Percentiles rank a stretch among this genome's conserved stretches.
phyloP scores from a whole-genome alignment of 1,140 invertebrate species.

The Saccostrea glomerata region DNA sequence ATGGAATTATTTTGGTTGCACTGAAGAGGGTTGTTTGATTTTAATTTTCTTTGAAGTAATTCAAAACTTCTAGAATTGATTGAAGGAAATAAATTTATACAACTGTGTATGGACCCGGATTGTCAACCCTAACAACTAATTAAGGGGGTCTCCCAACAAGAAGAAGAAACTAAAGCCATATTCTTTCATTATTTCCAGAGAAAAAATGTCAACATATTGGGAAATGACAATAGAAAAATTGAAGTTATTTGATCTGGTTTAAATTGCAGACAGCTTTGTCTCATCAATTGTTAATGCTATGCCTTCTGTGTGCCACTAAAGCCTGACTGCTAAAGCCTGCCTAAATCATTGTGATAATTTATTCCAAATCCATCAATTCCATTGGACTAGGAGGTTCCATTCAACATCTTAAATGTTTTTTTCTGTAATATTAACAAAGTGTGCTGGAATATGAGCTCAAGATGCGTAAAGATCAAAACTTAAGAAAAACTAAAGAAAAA shows the following conservation, averaged over 20 bases:
- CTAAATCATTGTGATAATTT: slow-evolving; percentile 34
- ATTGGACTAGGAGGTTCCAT: slow-evolving; percentile 27
- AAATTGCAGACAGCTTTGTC: slow-evolving; percentile 20
- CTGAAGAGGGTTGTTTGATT: background rate
- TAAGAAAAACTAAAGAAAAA: slow-evolving; percentile 12
- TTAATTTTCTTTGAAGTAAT: background rate
- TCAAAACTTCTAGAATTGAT: background rate
- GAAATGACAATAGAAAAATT: slow-evolving; percentile 29
- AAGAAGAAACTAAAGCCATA: background rate
- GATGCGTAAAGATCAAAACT: slow-evolving; percentile 10
- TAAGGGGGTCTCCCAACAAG: background rate
- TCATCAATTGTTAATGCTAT: slow-evolving; percentile 23
- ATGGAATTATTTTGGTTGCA: background rate
- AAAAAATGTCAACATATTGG: slow-evolving; percentile 5
- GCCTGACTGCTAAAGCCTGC: slow-evolving; percentile 20
- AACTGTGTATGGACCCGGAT: background rate
- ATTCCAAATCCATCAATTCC: slow-evolving; percentile 26
- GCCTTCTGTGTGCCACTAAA: slow-evolving; percentile 15
- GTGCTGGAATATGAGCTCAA: slow-evolving; percentile 27
- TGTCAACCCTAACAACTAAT: background rate
- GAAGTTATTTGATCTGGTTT: slow-evolving; percentile 30
- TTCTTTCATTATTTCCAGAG: background rate
- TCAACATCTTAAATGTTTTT: slow-evolving; percentile 17
- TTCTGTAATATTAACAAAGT: slow-evolving; percentile 14
- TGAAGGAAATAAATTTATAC: slow-evolving; percentile 9